Conservation (phyloP, 2,888 invertebrate species). For the Eupsilia transversa region DNA sequence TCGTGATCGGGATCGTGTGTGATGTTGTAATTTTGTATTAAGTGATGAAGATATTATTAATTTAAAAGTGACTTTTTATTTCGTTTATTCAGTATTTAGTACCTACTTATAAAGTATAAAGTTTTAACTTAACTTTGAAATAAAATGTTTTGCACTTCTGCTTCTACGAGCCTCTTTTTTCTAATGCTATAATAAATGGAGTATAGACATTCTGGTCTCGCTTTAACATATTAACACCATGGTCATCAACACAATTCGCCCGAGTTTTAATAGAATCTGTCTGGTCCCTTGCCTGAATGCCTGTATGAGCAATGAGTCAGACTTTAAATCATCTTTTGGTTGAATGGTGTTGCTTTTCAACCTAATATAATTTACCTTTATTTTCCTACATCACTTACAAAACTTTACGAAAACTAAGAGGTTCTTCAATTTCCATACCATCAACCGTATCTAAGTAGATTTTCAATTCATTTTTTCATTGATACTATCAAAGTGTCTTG, state of each 20-base stretch:
- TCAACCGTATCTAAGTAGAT: constrained; percentile 17
- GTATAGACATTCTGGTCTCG: constrained; percentile 32
- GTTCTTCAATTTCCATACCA: constrained; percentile 21
- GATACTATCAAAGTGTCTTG: constrained; percentile 21
- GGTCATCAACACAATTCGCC: background rate
- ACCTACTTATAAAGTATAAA: too few relatives aligned
- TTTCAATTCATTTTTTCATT: constrained; percentile 46
- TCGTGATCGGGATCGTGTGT: too few relatives aligned
- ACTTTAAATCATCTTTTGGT: background rate
- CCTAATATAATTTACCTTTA: background rate
- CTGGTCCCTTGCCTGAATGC: background rate
- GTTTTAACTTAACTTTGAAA: too few relatives aligned
- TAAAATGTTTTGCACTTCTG: too few relatives aligned
- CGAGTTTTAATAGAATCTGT: background rate
- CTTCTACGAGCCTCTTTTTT: too few relatives aligned
- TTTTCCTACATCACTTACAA: background rate
- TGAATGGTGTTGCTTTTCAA: background rate
- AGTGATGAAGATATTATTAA: too few relatives aligned
- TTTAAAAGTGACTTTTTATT: too few relatives aligned
- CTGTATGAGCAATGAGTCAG: background rate
- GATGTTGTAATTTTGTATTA: too few relatives aligned
- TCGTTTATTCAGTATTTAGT: too few relatives aligned
- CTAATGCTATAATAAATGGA: too few relatives aligned
- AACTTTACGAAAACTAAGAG: background rate
- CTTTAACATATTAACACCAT: background rate